Percentiles rank a stretch among this genome's conserved stretches.
These are phyloP conservation scores for Prosapia bicincta DNA, from an alignment of 2,888 invertebrate species.

Conservation along the genomic window DNA sequence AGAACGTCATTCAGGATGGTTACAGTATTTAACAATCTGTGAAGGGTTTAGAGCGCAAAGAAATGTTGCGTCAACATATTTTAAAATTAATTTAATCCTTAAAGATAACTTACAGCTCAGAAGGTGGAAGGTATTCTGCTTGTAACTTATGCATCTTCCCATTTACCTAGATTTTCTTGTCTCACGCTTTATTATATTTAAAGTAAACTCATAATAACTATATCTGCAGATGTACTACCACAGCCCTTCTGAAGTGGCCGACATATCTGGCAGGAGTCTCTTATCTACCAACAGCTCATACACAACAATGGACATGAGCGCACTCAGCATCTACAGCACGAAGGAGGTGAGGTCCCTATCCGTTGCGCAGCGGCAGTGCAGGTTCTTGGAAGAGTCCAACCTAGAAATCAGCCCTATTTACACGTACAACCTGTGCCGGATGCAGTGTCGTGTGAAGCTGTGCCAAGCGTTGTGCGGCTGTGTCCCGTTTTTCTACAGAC, in stretches of 20 bases:
- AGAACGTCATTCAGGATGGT: no score
- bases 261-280: conserved; percentile 53
- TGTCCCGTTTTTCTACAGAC: conserved; percentile 45
- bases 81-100: no score
- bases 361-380: conserved; percentile 43
- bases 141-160: no score
- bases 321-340: conserved; percentile 57
- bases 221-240: conserved; percentile 57
- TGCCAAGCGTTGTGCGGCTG: conserved; percentile 44
- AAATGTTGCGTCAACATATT: no score
- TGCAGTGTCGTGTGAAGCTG: conserved; percentile 44
- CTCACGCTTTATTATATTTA: no score
- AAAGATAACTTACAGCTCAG: no score
- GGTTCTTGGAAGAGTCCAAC: conserved; percentile 41
- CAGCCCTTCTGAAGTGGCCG: conserved; percentile 64
- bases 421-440: conserved; percentile 45
- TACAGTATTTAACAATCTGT: no score
- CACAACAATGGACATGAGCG: conserved; percentile 58
- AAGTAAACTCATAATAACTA: no score
- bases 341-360: conserved; percentile 47
- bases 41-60: no score
- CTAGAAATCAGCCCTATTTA: conserved; percentile 43
- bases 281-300: conserved; percentile 47
- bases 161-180: no score
- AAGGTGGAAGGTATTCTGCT: no score